Evolutionary conservation across 35 echinoderm and acorn worm species (phyloP), one percentile per base, ranked within the genome.

Genomic region (Ophiothrix spiculata): DNA sequence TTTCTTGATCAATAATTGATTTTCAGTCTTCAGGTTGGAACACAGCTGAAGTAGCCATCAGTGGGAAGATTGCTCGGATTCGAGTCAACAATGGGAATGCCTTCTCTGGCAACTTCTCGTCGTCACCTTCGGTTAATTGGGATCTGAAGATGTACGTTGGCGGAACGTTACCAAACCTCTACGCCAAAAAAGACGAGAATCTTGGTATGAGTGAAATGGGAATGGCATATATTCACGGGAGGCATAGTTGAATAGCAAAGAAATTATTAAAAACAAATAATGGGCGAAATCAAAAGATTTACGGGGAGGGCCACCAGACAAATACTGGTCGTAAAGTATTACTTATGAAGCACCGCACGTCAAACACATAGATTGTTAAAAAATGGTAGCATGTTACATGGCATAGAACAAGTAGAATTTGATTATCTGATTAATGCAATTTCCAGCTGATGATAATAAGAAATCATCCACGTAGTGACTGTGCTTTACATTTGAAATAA

Each of bases 61-160:
- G 81, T 19, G 87, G 89, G 0, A 86, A 75, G 41, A 45, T 46
- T 13, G 86, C 83, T 33, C 82, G 89, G 39, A 31, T 92, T n/a
- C 76, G 92, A 0, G 35, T 99, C 1, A 98, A 99, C 81, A 89
- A 99, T 45, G 87, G 82, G 32, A 46, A 84, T 13, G 60, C 86
- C 35, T 73, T 49, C 16, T 80, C 33, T 32, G 69, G 78, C 37
- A 73, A 88, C 56, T 83, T 99, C 17, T 56, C 77, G 11, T 17
- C 33, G 0, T 36, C 64, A 40, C 16, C 86, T 12, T 78, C 96
- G 4, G 39, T 78, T 14, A 42, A 99, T 76, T 99, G 89, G 85
- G 96, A 99, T 40, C 77, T 86, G 23, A 56, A 89, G 4, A 78
- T 99, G 56, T 93, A 99, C 76, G 56, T 99, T 25, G 96, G 92